Evolutionary conservation across 2,888 invertebrate species (phyloP), one percentile per base, ranked within the genome.

Genomic region (Lobophora halterata): DNA sequence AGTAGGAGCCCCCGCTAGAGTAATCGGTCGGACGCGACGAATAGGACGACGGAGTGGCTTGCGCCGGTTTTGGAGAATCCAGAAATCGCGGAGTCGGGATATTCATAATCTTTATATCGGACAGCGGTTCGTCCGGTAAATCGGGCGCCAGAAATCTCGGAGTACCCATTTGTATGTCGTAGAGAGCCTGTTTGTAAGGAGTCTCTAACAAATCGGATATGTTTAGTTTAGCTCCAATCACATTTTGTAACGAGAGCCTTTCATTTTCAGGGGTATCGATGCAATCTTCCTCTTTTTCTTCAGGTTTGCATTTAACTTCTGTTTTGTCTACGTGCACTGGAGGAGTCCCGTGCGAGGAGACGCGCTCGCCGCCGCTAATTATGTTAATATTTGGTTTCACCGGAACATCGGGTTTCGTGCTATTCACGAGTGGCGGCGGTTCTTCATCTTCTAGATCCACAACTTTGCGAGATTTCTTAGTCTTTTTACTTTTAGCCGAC

Each of bases 1-100:
- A 91, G 55, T 91, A 91, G 1, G 91, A 91, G 1, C 91, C 88
- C 3, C 90, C 85, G 35, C 90, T 90, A 4, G 91, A 91, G 65
- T 90, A 90, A 52, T 90, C 91, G 1, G 90, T 90, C 20, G 81
- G 83, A 3, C 87, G 71, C 12, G 85, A 85, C 5, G 79, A 76
- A 57, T 81, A 87, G 2, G 85, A 78, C 0, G 79, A 79, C 6
- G 87, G 87, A 1, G 88, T 88, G 13, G 77, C 67, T 38, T 71
- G 64, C 0, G 54, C 40, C 4, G 58, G 61, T 57, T 76, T 79
- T n/a, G 82, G 74, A 18, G 72, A 73, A 49, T 88, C 82, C 7
- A 90, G 83, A 61, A 90, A 83, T 42, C 79, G 77, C 3, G 91
- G 91, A 1, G 91, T 91, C 2, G 89, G 87, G 45, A 90, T 80